Evolutionary conservation across 1,140 invertebrate species (phyloP).

Genomic region (Sycophaga agraensis): DNA sequence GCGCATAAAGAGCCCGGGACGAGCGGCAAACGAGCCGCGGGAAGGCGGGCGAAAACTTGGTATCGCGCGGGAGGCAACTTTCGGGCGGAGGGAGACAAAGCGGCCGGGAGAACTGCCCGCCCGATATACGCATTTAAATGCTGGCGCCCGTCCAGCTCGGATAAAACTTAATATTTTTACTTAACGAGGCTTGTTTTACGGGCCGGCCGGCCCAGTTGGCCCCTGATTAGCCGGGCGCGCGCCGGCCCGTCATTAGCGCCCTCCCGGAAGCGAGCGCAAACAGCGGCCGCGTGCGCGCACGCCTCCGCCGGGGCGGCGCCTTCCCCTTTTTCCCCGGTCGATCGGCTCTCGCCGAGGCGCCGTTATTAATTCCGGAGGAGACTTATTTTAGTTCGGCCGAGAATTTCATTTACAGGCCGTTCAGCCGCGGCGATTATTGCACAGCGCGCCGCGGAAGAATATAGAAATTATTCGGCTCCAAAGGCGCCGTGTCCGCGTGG

Average conservation of each 20-base stretch:
- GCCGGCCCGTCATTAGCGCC: no score
- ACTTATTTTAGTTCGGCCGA: slow-evolving; percentile 6
- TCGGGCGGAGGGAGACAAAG: not conserved
- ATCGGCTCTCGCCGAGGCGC: no score
- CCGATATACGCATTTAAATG: slow-evolving; percentile 42
- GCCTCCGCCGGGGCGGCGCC: no score
- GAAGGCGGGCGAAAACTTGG: not conserved
- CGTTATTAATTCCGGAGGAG: slow-evolving; percentile 9
- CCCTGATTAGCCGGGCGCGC: slow-evolving; percentile 42
- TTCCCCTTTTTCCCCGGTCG: no score
- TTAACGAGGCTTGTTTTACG: slow-evolving; percentile 48
- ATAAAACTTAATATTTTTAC: slow-evolving; percentile 51
- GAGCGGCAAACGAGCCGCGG: not conserved
- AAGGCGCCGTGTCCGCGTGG: no score
- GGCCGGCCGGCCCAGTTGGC: slow-evolving; percentile 41
- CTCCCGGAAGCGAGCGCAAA: no score
- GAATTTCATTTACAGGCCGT: slow-evolving; percentile 20
- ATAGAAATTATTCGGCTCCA: slow-evolving; percentile 24
- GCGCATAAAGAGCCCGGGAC: no score
- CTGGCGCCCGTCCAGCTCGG: slow-evolving; percentile 46
- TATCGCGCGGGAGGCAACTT: not conserved
- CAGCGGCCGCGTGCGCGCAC: no score
- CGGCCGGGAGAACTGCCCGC: slow-evolving; percentile 11
- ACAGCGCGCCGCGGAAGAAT: not conserved
- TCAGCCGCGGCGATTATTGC: not conserved